Conservation (phyloP, 2,888 invertebrate species). For the Phymatocera aterrima region DNA sequence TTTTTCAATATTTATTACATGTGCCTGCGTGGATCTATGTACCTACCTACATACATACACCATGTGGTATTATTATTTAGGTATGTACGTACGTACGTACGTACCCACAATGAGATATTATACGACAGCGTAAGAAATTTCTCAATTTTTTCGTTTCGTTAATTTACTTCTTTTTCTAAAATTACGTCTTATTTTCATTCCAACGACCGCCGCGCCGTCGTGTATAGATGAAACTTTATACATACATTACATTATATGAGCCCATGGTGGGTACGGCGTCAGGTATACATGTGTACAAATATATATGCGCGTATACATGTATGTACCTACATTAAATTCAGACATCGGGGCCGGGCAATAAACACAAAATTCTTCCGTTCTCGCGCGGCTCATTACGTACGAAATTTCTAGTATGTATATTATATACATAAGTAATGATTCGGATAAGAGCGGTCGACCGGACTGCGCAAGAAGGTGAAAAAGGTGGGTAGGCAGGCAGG, state of each 20-base stretch:
- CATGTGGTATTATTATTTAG: too few relatives aligned
- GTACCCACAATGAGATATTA: too few relatives aligned
- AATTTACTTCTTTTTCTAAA: too few relatives aligned
- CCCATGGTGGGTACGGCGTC: not conserved
- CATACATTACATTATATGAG: too few relatives aligned
- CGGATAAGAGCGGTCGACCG: conserved; percentile 5
- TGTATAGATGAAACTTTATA: too few relatives aligned
- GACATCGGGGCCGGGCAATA: conserved; percentile 2
- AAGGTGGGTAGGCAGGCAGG: not conserved
- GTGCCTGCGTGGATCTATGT: too few relatives aligned
- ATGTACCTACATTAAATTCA: conserved; percentile 7
- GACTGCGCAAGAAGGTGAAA: conserved; percentile 1
- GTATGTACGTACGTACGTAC: not conserved
- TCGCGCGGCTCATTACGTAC: conserved; percentile 32
- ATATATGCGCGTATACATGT: not conserved
- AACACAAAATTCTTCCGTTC: conserved; percentile 29
- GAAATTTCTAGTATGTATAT: conserved; percentile 35
- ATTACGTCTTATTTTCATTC: too few relatives aligned
- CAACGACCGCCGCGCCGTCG: too few relatives aligned
- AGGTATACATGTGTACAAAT: not conserved
- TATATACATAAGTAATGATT: conserved; percentile 30
- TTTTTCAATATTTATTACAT: too few relatives aligned
- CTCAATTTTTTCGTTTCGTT: too few relatives aligned
- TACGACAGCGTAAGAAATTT: too few relatives aligned
- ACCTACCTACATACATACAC: too few relatives aligned